Base-by-base conservation (phyloP, 1,140 invertebrate genomes). In the Drosophila willistoni region DNA sequence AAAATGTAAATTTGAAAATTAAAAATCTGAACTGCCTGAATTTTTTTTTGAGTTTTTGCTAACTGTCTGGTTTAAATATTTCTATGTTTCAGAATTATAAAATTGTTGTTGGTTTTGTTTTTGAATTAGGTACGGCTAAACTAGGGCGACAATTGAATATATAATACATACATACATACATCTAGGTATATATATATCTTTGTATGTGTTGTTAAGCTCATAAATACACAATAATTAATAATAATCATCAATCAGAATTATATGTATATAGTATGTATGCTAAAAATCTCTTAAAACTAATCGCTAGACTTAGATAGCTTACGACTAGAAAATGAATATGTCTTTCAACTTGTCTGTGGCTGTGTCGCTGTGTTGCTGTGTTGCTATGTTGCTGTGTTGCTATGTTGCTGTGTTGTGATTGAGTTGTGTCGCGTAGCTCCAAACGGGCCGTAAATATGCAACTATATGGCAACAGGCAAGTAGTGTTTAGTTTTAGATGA, bases 251-350 rank as follows among this genome's bases (percentile, higher is more conserved):
- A 81, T 78, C 62, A 77, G 73, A 85, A 85, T 85, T 61, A 29
- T 29, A 29, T 29, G 6, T 29, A 25, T 25, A 25, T 25, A 25
- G 25, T 34, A 59, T 64, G 66, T 81, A 59, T 56, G 64, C 75
- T 85, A 86, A 85, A 29, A 86, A 82, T 69, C 74, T 69, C 68
- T 85, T 82, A 86, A 63, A 44, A 51, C 54, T 68, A 29, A 73
- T 51, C 9, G 44, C 44, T 51, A 36, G 56, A 36, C 56, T 59
- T 59, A 59, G 56, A 17, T 59, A 36, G 62, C 81, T 86, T 85
- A 75, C 19, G 12, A 56, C 83, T 86, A 86, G 44, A 60, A 79
- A 79, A 83, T 86, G 83, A 86, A 86, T 79, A 86, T 86, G 82
- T 86, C 82, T 86, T 86, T 87, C 76, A 78, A 76, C 69, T 72